These are phyloP conservation scores for Oreochromis niloticus DNA, from an alignment of 2,113 vertebrate genomes.

Conservation along the genomic window DNA sequence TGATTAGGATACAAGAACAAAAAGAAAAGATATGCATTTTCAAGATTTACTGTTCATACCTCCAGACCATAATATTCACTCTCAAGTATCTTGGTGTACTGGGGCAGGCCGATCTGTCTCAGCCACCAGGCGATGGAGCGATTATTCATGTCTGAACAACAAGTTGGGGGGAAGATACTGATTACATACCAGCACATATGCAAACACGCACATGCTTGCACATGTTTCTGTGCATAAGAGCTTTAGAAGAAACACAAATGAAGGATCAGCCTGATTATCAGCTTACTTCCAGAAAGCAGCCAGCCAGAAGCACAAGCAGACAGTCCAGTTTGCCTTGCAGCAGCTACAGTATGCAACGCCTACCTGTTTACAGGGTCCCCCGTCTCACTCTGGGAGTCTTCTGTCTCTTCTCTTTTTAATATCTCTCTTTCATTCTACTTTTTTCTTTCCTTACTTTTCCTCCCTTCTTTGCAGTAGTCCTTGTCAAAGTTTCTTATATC, in stretches of 20 bases:
- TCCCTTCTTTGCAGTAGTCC: not conserved
- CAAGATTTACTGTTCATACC: constrained; percentile 37
- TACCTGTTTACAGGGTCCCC: constrained; percentile 38
- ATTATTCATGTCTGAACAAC: constrained; percentile 69
- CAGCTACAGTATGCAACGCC: constrained; percentile 34
- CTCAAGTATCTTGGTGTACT: constrained; percentile 72
- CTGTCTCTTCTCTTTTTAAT: not conserved
- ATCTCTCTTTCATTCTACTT: not conserved
- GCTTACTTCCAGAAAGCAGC: not conserved
- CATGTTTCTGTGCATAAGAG: not conserved
- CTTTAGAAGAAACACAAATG: not conserved
- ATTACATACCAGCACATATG: constrained; percentile 17
- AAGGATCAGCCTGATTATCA: not conserved
- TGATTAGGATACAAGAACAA: not conserved
- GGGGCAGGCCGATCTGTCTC: constrained; percentile 64
- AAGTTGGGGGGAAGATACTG: not conserved
- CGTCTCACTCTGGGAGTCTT: not conserved
- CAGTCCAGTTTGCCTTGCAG: constrained; percentile 21
- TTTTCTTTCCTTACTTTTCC: not conserved
- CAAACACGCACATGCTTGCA: constrained; percentile 3
- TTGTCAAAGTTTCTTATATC: not conserved
- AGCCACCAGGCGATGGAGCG: constrained; percentile 78
- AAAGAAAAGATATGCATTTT: not conserved
- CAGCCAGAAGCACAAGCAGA: not conserved
- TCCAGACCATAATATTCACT: constrained; percentile 72